These are phyloP conservation scores for Aelia acuminata DNA, from an alignment of 2,888 invertebrate species.

Conservation along the genomic window DNA sequence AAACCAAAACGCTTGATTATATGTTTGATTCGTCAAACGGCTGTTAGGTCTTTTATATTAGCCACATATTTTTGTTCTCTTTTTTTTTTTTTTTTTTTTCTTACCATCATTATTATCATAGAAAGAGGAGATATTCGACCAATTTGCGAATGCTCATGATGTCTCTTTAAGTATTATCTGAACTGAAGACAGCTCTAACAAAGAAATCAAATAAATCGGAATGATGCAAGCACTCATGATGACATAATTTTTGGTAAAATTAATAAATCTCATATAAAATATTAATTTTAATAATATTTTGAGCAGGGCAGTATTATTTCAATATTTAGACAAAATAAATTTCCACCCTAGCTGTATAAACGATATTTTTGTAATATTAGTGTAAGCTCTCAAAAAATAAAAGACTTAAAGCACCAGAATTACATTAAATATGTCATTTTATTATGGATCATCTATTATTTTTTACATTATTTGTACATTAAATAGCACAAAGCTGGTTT, in stretches of 20 bases:
- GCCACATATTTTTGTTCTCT: not conserved
- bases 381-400: no score
- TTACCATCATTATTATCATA: not conserved
- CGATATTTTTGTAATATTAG: no score
- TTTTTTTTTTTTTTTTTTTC: conserved; percentile 4
- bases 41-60: conserved; percentile 9
- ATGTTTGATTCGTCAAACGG: conserved; percentile 31
- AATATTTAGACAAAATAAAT: no score
- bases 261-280: not conserved
- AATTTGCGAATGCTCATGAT: conserved; percentile 14
- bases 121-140: not conserved
- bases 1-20: conserved; percentile 6
- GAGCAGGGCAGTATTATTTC: no score
- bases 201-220: not conserved
- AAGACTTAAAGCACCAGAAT: no score
- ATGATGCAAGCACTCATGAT: not conserved
- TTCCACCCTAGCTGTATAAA: no score
- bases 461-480: no score
- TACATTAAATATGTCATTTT: no score
- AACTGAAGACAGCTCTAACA: conserved; percentile 6
- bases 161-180: conserved; percentile 5
- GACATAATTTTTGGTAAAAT: not conserved
- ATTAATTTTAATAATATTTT: no score
- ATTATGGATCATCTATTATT: no score
- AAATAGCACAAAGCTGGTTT: no score